These are phyloP conservation scores for Eubucco bourcierii DNA, from an alignment of 2,113 vertebrate species.

Conservation along the genomic window DNA sequence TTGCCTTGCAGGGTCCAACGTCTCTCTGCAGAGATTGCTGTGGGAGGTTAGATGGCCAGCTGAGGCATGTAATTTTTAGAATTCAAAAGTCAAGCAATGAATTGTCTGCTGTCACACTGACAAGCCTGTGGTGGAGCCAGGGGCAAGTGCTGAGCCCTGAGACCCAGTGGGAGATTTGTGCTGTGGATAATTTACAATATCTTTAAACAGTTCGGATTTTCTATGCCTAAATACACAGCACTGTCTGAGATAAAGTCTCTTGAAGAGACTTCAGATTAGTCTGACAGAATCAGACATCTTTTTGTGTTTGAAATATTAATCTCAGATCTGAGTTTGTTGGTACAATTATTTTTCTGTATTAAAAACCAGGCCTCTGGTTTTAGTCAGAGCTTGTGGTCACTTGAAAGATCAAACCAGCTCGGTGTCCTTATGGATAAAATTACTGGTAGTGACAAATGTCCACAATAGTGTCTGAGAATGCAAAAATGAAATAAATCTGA, in stretches of 20 bases:
- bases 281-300: not conserved
- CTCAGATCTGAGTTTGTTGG: not conserved
- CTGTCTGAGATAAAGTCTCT: not conserved
- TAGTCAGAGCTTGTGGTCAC: not conserved
- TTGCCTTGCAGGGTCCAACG: not conserved
- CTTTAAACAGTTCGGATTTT: not conserved
- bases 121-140: not conserved
- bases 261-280: not conserved
- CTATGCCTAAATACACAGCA: not conserved
- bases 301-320: not conserved
- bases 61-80: not conserved
- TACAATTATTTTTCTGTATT: not conserved
- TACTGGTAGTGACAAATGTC: not conserved
- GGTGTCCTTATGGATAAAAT: not conserved
- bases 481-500: not conserved
- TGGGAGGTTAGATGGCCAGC: not conserved
- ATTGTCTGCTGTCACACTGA: not conserved
- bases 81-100: not conserved
- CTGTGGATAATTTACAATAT: not conserved
- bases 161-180: not conserved
- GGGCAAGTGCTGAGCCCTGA: not conserved
- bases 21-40: not conserved
- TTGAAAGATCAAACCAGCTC: not conserved
- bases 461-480: not conserved
- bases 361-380: not conserved